Evolutionary conservation across 2,797 vertebrate genomes (phyloP).

Genomic region (Liparis tanakae): DNA sequence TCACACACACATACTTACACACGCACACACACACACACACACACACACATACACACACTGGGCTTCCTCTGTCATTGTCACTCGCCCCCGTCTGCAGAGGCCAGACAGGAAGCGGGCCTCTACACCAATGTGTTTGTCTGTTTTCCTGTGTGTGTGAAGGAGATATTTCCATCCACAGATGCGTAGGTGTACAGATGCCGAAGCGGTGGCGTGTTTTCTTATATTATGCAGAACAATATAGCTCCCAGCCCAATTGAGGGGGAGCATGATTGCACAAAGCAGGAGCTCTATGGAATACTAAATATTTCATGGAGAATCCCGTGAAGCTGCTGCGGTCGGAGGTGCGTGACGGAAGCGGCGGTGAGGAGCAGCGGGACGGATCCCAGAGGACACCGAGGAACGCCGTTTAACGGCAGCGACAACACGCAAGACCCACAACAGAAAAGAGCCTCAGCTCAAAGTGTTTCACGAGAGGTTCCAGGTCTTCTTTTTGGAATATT

Average conservation of each 20-base stretch:
- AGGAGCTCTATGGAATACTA: slow-evolving; percentile 36
- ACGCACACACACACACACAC: slow-evolving; percentile 67
- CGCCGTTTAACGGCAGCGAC: slow-evolving; percentile 24
- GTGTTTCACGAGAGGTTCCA: slow-evolving; percentile 1
- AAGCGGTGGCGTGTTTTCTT: slow-evolving; percentile 25
- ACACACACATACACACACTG: neutral
- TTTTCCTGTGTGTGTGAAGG: slow-evolving; percentile 29
- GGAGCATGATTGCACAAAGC: slow-evolving; percentile 29
- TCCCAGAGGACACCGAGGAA: slow-evolving; percentile 44
- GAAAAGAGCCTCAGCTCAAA: slow-evolving; percentile 17
- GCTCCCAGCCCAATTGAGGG: slow-evolving; percentile 36
- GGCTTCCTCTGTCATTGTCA: slow-evolving; percentile 57
- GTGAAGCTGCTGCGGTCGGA: slow-evolving; percentile 40
- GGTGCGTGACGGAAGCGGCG: slow-evolving; percentile 49
- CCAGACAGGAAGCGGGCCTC: slow-evolving; percentile 34
- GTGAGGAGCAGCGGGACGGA: slow-evolving; percentile 36
- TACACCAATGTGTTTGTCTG: slow-evolving; percentile 9
- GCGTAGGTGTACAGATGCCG: slow-evolving; percentile 29
- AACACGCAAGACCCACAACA: slow-evolving; percentile 9
- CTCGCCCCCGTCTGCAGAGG: slow-evolving; percentile 37
- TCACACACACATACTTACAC: neutral
- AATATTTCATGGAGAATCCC: slow-evolving; percentile 64
- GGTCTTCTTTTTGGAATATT: neutral
- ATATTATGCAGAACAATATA: slow-evolving; percentile 25
- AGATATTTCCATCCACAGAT: slow-evolving; percentile 28